Percentiles rank a stretch among this genome's conserved stretches.
Evolutionary conservation across 2,888 invertebrate species (phyloP).

Genomic region (Antheraea yamamai): DNA sequence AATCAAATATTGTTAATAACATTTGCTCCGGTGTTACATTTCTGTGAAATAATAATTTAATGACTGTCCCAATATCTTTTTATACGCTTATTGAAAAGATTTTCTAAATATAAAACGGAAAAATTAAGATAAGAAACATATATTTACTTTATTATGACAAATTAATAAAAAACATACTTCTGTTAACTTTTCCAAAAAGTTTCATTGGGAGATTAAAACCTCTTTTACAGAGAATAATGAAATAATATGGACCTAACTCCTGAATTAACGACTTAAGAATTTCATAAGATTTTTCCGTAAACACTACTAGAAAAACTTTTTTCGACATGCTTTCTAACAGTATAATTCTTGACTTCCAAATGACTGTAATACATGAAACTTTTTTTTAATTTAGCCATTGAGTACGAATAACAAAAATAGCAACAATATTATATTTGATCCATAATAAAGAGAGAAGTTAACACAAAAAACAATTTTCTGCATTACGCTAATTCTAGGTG

Average conservation of each 20-base stretch:
- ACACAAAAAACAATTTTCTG: conserved; percentile 31
- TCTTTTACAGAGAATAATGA: not conserved
- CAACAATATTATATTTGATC: conserved; percentile 16
- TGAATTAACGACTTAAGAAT: not conserved
- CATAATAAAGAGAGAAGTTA: conserved; percentile 6
- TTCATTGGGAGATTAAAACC: not conserved
- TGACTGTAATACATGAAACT: not conserved
- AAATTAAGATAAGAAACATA: not conserved
- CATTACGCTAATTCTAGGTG: conserved; percentile 32
- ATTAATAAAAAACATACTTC: no score
- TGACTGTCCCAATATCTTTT: not conserved
- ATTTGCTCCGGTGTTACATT: not conserved
- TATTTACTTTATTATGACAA: no score
- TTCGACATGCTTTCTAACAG: not conserved
- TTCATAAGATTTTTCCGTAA: not conserved
- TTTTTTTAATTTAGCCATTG: not conserved
- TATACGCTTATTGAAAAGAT: not conserved
- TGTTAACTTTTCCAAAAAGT: not conserved
- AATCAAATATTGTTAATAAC: not conserved
- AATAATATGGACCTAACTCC: not conserved
- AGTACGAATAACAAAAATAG: not conserved
- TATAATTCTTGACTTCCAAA: not conserved
- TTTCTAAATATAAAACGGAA: not conserved
- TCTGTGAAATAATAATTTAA: not conserved
- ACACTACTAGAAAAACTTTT: not conserved